phyloP scores from a whole-genome alignment of 1,140 invertebrate genomes.

The Phthorimaea operculella region DNA sequence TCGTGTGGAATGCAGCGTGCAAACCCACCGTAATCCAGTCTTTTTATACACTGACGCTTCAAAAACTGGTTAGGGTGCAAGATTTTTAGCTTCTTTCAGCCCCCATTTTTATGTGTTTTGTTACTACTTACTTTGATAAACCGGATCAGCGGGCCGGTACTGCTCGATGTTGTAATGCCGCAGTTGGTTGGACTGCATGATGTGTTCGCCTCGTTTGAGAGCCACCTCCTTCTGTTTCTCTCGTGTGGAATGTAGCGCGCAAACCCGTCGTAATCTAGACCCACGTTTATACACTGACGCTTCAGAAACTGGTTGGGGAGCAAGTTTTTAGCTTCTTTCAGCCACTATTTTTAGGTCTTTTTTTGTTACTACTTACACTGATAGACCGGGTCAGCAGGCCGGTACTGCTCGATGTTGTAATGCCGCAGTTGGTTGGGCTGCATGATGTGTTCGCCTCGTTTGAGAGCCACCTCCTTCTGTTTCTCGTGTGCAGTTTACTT shows the following conservation, averaged over 20 bases:
- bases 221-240: conserved; percentile 86
- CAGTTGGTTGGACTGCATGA: conserved; percentile 71
- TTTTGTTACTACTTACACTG: no score
- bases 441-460: conserved; percentile 90
- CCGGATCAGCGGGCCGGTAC: conserved; percentile 27
- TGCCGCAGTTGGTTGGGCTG: conserved; percentile 43
- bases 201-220: conserved; percentile 86
- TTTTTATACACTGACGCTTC: no score
- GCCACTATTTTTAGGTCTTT: no score
- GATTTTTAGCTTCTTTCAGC: no score
- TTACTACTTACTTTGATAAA: conserved; percentile 42
- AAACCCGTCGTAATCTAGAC: no score
- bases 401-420: conserved; percentile 39
- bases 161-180: conserved; percentile 43
- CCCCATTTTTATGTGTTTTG: no score
- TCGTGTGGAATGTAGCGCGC: conserved; percentile 87
- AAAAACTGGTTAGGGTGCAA: no score
- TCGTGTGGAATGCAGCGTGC: conserved; percentile 69
- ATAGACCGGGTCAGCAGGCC: conserved; percentile 1
- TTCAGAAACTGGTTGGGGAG: no score
- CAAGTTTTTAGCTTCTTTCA: no score
- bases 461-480: conserved; percentile 71
- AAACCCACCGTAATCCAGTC: no score
- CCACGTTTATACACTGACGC: no score
- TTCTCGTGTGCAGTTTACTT: conserved; percentile 67